A percentile compares a stretch with the other conserved stretches of the same genome.
phyloP scores from a whole-genome alignment of 2,888 invertebrate species.

The Parapristionchus giblindavisi region DNA sequence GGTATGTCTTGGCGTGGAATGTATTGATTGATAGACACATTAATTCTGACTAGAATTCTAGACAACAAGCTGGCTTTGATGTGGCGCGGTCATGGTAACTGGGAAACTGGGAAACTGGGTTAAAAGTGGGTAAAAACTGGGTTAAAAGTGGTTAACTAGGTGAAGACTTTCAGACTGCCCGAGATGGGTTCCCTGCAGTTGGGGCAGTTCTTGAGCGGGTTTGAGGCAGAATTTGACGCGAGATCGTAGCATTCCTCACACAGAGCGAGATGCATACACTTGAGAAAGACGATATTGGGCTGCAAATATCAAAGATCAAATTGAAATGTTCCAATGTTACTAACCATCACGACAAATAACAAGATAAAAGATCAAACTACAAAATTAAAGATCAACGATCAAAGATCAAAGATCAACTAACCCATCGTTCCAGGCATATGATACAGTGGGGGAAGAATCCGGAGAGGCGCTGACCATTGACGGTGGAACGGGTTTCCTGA shows the following conservation, averaged over 20 bases:
- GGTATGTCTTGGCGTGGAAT: neutral
- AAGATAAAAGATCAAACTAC: neutral
- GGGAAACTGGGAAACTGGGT: neutral
- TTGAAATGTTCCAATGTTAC: neutral
- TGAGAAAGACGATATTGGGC: conserved; percentile 37
- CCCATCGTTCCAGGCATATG: conserved; percentile 35
- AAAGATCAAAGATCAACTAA: conserved; percentile 5
- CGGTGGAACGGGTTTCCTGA: conserved; percentile 16
- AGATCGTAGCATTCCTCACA: conserved; percentile 35
- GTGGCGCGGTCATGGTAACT: neutral
- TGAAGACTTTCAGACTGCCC: conserved; percentile 35
- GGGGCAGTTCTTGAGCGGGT: conserved; percentile 28
- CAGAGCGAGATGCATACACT: conserved; percentile 35
- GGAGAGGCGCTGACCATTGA: conserved; percentile 15
- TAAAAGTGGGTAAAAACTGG: neutral
- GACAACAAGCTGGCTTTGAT: neutral
- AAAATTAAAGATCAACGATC: neutral
- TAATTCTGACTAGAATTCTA: neutral
- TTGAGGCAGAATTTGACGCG: neutral
- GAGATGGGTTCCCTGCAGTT: conserved; percentile 30
- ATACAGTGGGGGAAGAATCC: conserved; percentile 35
- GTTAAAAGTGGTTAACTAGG: neutral
- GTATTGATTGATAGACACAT: neutral
- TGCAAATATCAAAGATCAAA: neutral
- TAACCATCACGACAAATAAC: neutral